phyloP scores from a whole-genome alignment of 2,113 vertebrate genomes.

The Vombatus ursinus region DNA sequence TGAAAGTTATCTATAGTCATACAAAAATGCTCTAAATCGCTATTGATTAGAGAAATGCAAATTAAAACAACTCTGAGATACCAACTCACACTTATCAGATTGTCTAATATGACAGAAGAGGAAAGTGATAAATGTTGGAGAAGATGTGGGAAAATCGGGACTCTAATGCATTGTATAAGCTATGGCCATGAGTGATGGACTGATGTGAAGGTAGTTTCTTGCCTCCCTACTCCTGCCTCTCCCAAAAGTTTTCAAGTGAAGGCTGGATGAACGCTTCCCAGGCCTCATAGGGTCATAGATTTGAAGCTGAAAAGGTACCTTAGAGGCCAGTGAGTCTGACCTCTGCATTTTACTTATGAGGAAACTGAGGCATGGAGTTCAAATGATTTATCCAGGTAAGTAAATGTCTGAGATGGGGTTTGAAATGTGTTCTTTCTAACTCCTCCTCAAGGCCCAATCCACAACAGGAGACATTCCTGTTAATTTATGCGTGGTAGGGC shows the following conservation, averaged over 20 bases:
- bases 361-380: neutral
- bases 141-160: no score
- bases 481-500: conserved; percentile 43
- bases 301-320: neutral
- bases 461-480: conserved; percentile 53
- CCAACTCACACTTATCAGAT: no score
- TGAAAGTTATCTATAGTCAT: no score
- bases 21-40: no score
- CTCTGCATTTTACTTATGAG: neutral
- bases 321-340: neutral
- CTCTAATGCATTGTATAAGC: neutral
- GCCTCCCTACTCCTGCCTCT: neutral
- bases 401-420: neutral
- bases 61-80: no score
- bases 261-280: neutral
- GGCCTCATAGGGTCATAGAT: neutral
- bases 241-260: neutral
- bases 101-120: no score
- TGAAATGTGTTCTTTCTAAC: neutral
- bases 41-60: no score
- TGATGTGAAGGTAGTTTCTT: neutral
- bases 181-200: no score
- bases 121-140: no score
- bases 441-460: conserved; percentile 39
- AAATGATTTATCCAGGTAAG: neutral